Evolutionary conservation across 2,888 invertebrate genomes (phyloP), one percentile per base, ranked within the genome.

Genomic region (Cyaniris semiargus): DNA sequence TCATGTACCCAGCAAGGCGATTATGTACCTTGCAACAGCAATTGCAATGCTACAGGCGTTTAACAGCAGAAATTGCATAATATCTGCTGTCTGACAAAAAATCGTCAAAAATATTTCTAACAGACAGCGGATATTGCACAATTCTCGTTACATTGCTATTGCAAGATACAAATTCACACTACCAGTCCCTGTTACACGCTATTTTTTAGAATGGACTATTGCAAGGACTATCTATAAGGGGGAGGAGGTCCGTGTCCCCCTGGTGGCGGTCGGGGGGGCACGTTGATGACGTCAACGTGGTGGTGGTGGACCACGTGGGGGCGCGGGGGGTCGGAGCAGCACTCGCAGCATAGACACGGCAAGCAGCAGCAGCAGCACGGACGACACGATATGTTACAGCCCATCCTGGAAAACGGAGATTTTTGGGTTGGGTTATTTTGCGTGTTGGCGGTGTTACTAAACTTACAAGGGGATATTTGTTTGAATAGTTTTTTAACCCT

Each of bases 361-460:
- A 90, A 87, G 81, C 92, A 93, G 84, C 93, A 93, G 80, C 93
- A 92, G 82, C 92, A 92, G 79, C 91, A 92, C 1, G 92, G 91
- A 79, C 92, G 91, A 80, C 89, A 90, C 38, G 91, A 92, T 79
- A 92, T 82, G 82, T 89, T 88, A 83, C 92, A 92, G 83, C 93
- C 93, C 93, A 93, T 93, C 80, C 90, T 91, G 89, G 77, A 90
- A 89, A 6, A 34, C 10, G 75, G 75, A 79, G 13, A 38, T 34
- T 23, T 31, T 53, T 53, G 27, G 34, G 34, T 48, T 77, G 70
- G 15, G 27, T 31, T 66, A 71, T n/a, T 71, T 71, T 53, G 53
- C 18, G 4, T 18, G 15, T 18, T 18, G 48, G 48, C 15, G 38
- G 3, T 6, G 34, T 34, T 34, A 5, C 6, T 34, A 34, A 34